A percentile compares a stretch with the other conserved stretches of the same genome.
Conservation (phyloP, 1,140 invertebrate species). For the Formica exsecta region DNA sequence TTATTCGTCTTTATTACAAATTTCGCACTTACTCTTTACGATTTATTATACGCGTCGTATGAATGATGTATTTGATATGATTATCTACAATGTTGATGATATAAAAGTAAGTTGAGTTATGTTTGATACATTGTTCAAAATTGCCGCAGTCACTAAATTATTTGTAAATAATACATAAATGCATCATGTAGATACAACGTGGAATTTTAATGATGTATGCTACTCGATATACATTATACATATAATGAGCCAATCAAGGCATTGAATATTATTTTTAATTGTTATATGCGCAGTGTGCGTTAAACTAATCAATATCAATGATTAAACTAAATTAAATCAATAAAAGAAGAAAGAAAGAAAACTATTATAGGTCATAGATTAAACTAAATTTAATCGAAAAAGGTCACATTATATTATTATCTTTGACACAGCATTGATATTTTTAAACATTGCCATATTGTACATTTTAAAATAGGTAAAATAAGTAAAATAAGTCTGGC, state of each 20-base stretch:
- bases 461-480: neutral
- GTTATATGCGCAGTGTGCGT: neutral
- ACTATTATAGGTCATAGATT: neutral
- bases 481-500: no score
- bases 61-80: conserved; percentile 49
- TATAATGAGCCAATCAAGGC: neutral
- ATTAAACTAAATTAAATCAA: neutral
- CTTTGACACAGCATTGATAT: neutral
- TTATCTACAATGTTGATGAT: conserved; percentile 76
- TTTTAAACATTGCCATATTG: neutral
- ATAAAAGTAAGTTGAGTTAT: conserved; percentile 69
- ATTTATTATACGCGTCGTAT: conserved; percentile 25
- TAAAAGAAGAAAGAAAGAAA: no score
- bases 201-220: conserved; percentile 19
- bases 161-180: conserved; percentile 21
- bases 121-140: conserved; percentile 32
- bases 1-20: conserved; percentile 50
- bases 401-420: conserved; percentile 4
- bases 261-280: conserved; percentile 2
- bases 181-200: neutral
- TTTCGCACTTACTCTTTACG: neutral
- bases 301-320: neutral
- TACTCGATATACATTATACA: neutral
- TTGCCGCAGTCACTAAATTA: conserved; percentile 40
- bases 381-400: neutral